Percentiles rank a stretch among this genome's conserved stretches.
Conservation (phyloP, 2,888 invertebrate genomes). For the Cancer borealis region DNA sequence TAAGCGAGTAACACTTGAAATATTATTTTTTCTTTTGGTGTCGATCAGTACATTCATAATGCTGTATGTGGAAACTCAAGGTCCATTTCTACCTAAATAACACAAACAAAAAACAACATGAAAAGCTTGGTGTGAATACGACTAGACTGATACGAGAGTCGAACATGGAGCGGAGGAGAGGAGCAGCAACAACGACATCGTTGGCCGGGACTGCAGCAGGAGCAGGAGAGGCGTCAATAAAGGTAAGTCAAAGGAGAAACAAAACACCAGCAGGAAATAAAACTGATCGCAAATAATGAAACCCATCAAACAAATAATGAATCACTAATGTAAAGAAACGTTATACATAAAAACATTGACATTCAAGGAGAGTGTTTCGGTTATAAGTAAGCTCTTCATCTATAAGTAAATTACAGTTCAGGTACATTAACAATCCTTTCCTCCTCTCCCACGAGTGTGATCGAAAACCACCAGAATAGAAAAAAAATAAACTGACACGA, state of each 20-base stretch:
- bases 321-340: neutral
- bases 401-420: neutral
- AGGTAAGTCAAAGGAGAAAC: neutral
- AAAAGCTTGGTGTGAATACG: neutral
- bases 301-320: neutral
- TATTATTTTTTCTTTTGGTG: neutral
- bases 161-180: neutral
- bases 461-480: neutral
- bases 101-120: neutral
- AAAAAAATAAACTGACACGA: neutral
- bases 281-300: neutral
- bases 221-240: neutral
- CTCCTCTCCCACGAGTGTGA: neutral
- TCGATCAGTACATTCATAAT: neutral
- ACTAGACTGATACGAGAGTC: neutral
- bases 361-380: neutral
- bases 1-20: neutral
- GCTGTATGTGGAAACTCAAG: neutral
- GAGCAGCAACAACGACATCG: neutral
- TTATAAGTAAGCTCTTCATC: too few relatives aligned
- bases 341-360: neutral
- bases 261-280: neutral
- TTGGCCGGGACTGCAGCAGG: neutral
- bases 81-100: neutral
- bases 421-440: neutral